Conservation (phyloP, 1,140 invertebrate species). For the Trichomalopsis sarcophagae region DNA sequence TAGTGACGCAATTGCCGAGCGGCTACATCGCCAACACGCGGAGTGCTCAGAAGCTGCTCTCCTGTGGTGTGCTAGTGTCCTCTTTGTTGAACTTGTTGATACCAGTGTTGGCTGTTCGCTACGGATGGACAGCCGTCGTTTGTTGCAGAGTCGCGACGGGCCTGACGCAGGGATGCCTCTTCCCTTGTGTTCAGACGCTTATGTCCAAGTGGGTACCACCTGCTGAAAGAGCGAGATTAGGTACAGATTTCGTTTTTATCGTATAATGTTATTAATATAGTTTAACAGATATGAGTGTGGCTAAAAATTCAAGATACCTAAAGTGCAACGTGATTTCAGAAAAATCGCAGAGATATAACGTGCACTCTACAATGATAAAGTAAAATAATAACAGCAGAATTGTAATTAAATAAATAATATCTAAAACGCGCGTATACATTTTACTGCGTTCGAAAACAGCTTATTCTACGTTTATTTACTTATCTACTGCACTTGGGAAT, state of each 20-base stretch:
- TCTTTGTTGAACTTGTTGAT: slow-evolving; percentile 14
- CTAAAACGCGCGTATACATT: too few species aligned
- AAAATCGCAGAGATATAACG: too few species aligned
- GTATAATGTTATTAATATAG: too few species aligned
- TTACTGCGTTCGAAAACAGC: too few species aligned
- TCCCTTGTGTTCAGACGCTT: slow-evolving; percentile 31
- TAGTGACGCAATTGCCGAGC: slow-evolving; percentile 29
- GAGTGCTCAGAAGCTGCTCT: slow-evolving; percentile 59
- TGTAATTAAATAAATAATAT: too few species aligned
- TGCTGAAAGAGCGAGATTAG: slow-evolving; percentile 28
- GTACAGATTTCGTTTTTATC: not conserved
- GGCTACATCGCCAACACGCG: slow-evolving; percentile 34
- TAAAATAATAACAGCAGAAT: too few species aligned
- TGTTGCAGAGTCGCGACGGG: slow-evolving; percentile 28
- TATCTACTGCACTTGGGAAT: too few species aligned
- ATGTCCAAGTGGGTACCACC: slow-evolving; percentile 31
- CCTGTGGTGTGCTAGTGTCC: slow-evolving; percentile 12
- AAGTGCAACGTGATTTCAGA: too few species aligned
- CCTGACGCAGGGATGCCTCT: slow-evolving; percentile 7
- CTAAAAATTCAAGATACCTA: too few species aligned
- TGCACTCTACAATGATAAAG: too few species aligned
- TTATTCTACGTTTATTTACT: too few species aligned
- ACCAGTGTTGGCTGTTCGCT: not conserved
- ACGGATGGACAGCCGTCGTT: slow-evolving; percentile 27
- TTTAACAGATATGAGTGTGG: too few species aligned